These are phyloP conservation scores for Drosophila melanica DNA, from an alignment of 1,140 invertebrate species.

Conservation along the genomic window DNA sequence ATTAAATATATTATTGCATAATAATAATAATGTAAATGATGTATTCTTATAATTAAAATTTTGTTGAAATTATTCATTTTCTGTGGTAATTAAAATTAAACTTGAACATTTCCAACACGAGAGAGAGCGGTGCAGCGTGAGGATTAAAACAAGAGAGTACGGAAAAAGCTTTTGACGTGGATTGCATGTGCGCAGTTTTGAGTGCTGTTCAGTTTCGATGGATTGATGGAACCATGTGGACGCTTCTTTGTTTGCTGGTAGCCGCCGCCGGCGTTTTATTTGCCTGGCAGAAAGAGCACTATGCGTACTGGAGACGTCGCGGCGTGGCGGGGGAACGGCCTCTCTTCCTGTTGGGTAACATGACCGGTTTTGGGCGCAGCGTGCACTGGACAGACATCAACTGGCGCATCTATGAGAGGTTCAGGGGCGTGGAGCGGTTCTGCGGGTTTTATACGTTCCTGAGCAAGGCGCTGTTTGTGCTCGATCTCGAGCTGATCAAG, in stretches of 20 bases:
- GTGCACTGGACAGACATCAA: constrained; percentile 70
- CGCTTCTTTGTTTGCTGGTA: constrained; percentile 32
- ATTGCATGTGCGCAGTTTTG: not conserved
- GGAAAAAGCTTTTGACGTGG: constrained; percentile 33
- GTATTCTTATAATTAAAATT: not conserved
- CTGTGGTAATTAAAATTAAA: too few species aligned
- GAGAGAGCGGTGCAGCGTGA: not conserved
- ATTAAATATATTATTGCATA: too few species aligned
- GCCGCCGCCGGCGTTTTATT: constrained; percentile 31
- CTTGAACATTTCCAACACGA: not conserved
- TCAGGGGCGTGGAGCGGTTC: constrained; percentile 40
- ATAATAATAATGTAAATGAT: too few species aligned
- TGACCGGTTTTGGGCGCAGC: constrained; percentile 54
- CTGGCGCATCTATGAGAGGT: constrained; percentile 53
- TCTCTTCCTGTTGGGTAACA: constrained; percentile 51
- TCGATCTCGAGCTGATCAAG: constrained; percentile 72
- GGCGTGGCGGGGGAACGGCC: constrained; percentile 76
- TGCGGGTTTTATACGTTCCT: constrained; percentile 67
- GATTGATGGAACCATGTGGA: constrained; percentile 32
- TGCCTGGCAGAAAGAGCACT: constrained; percentile 44
- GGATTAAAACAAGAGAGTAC: not conserved
- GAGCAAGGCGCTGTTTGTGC: constrained; percentile 58
- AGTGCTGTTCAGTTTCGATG: constrained; percentile 34
- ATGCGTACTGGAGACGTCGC: constrained; percentile 84
- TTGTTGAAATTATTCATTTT: not conserved